Evolutionary conservation across 2,797 vertebrate genomes (phyloP).

Genomic region (Neomorphus geoffroyi): DNA sequence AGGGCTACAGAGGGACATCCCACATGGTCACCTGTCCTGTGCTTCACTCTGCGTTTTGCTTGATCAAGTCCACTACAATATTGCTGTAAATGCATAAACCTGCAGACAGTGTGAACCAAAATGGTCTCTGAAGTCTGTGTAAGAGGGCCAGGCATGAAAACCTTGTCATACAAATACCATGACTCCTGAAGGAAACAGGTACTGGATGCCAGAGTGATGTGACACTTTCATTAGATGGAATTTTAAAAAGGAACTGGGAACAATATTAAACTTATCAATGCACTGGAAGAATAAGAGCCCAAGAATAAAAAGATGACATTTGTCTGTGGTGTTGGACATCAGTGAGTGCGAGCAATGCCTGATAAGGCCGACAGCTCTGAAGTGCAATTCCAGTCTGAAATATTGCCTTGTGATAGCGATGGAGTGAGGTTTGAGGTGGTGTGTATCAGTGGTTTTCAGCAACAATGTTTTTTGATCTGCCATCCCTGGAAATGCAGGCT

Average conservation of each 20-base stretch:
- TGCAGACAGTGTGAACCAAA: fast-evolving
- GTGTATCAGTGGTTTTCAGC: not conserved
- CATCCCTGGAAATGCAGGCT: not conserved
- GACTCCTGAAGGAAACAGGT: not conserved
- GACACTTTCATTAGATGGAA: not conserved
- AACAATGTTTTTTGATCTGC: not conserved
- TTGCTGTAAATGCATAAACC: not conserved
- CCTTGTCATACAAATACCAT: fast-evolving
- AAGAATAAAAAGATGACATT: not conserved
- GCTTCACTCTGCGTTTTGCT: not conserved
- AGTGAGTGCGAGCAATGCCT: not conserved
- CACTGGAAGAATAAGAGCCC: not conserved
- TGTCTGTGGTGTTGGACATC: not conserved
- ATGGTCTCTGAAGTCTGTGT: not conserved
- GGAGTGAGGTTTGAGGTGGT: not conserved
- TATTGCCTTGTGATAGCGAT: not conserved
- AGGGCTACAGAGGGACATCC: not conserved
- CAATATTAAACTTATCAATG: not conserved
- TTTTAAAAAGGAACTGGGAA: not conserved
- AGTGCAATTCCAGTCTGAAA: not conserved
- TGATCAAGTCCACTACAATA: too few relatives aligned
- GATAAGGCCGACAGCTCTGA: not conserved
- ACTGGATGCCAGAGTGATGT: not conserved
- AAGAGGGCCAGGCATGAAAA: not conserved
- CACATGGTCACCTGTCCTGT: fast-evolving